A percentile compares a stretch with the other conserved stretches of the same genome.
These are phyloP conservation scores for Lordiphosa stackelbergi DNA, from an alignment of 1,140 invertebrate genomes.

Conservation along the genomic window DNA sequence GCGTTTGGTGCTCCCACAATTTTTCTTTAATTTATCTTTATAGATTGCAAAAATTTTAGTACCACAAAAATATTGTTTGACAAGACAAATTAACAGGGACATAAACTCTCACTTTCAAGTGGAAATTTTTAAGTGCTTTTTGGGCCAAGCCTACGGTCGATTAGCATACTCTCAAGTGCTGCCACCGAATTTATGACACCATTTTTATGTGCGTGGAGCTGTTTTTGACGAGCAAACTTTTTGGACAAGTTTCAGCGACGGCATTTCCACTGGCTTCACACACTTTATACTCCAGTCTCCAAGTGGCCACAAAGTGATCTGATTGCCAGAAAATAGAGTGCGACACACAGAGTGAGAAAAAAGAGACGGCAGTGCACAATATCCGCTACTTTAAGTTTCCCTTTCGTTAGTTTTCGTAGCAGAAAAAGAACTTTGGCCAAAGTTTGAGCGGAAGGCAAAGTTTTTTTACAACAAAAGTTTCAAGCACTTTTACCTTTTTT, in stretches of 20 bases:
- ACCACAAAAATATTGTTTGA: constrained; percentile 37
- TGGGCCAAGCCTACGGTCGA: constrained; percentile 31
- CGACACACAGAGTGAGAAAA: constrained; percentile 19
- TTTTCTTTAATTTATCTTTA: background rate
- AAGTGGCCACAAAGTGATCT: constrained; percentile 37
- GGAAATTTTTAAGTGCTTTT: constrained; percentile 6
- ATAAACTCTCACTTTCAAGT: constrained; percentile 38
- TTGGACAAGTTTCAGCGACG: constrained; percentile 26
- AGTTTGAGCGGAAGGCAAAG: constrained; percentile 33
- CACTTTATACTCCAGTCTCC: constrained; percentile 10
- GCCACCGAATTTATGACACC: constrained; percentile 26
- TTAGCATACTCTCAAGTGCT: constrained; percentile 47
- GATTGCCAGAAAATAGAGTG: constrained; percentile 32
- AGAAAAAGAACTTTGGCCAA: constrained; percentile 44
- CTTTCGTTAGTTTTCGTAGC: constrained; percentile 18
- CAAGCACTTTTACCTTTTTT: constrained; percentile 65
- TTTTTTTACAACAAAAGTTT: constrained; percentile 59
- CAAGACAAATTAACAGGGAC: constrained; percentile 54
- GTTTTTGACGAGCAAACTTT: constrained; percentile 13
- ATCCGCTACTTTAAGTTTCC: constrained; percentile 65
- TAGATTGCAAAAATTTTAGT: too few species aligned
- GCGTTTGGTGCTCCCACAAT: background rate
- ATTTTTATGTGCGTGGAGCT: constrained; percentile 18
- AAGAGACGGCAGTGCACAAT: constrained; percentile 41
- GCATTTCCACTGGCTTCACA: constrained; percentile 14